These are phyloP conservation scores for Brachyhypopomus occidentalis DNA, from an alignment of 2,113 vertebrate species.

Conservation along the genomic window DNA sequence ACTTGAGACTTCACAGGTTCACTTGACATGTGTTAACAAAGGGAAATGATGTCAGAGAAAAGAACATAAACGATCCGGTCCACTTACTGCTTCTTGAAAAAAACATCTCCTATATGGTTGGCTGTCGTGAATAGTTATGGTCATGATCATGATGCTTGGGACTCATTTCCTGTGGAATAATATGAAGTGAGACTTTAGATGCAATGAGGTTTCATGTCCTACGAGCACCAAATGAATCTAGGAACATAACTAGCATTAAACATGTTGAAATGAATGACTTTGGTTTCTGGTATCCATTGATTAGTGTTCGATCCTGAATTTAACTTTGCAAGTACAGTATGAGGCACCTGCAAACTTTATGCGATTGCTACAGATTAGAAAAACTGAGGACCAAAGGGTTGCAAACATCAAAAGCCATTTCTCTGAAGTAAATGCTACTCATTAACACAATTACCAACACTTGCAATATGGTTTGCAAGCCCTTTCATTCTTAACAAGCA, in stretches of 20 bases:
- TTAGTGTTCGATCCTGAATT: background rate
- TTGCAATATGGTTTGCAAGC: slow-evolving; percentile 11
- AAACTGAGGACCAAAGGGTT: slow-evolving; percentile 27
- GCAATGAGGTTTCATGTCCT: too few relatives aligned
- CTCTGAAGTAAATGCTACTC: slow-evolving; percentile 15
- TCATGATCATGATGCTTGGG: background rate
- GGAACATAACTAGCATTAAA: too few relatives aligned
- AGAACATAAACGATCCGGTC: slow-evolving; percentile 25
- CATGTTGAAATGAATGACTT: too few relatives aligned
- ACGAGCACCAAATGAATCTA: too few relatives aligned
- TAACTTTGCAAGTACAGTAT: background rate
- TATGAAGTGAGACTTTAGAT: too few relatives aligned
- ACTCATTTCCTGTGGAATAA: slow-evolving; percentile 7
- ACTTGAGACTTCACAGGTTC: slow-evolving; percentile 26
- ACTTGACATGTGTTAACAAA: slow-evolving; percentile 11
- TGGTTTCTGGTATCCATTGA: too few relatives aligned
- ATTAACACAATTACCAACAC: slow-evolving; percentile 30
- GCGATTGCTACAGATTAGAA: background rate
- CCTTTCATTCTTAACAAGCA: slow-evolving; percentile 35
- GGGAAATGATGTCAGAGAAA: slow-evolving; percentile 36
- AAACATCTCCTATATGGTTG: background rate
- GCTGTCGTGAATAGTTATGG: background rate
- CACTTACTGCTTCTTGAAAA: slow-evolving; percentile 8
- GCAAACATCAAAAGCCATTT: slow-evolving; percentile 12
- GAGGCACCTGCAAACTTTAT: background rate